Base-by-base conservation (phyloP, 2,888 invertebrate species). In the Synergus laeviventris region DNA sequence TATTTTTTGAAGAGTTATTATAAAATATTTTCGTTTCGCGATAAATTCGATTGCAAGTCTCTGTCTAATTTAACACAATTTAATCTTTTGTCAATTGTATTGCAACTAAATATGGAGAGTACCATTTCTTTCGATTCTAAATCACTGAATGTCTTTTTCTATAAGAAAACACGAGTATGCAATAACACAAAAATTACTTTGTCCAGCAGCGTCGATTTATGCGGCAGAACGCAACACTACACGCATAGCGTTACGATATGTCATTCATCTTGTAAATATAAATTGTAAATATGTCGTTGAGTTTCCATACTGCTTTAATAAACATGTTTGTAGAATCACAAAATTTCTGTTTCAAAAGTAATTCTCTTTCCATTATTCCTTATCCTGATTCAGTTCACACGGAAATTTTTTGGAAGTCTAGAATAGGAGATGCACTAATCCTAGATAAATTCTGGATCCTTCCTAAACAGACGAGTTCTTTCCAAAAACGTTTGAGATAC, bases 281-380 rank as follows among this genome's bases (percentile, higher is more conserved):
- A 89, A 87, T 87, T 92, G 91, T 91, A 91, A 91, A 92, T 91
- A 70, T 70, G 91, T 92, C 92, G 93, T 92, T 92, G 92, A 93
- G 92, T 92, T 93, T 92, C 91, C 91, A 92, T 92, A 92, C 92
- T 91, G 92, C 92, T 93, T 93, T 93, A 93, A 93, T 92, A 93
- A 92, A 91, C 91, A 92, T 91, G 92, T 92, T 92, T 92, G 92
- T 92, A 92, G 92, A 91, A 92, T 91, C 87, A 89, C 81, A 88
- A 86, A 82, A 18, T 62, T 76, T 49, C 36, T 75, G 66, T 75
- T 79, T 73, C 78, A 79, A 84, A 60, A 21, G 12, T n/a, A n/a
- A n/a, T 56, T 76, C 78, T 74, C 73, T 62, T 59, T 74, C 74
- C 73, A 66, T 78, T 73, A 61, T 54, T 81, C 81, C 76, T 76